Evolutionary conservation across 2,113 vertebrate species (phyloP).

Genomic region (Zosterops pallidus): DNA sequence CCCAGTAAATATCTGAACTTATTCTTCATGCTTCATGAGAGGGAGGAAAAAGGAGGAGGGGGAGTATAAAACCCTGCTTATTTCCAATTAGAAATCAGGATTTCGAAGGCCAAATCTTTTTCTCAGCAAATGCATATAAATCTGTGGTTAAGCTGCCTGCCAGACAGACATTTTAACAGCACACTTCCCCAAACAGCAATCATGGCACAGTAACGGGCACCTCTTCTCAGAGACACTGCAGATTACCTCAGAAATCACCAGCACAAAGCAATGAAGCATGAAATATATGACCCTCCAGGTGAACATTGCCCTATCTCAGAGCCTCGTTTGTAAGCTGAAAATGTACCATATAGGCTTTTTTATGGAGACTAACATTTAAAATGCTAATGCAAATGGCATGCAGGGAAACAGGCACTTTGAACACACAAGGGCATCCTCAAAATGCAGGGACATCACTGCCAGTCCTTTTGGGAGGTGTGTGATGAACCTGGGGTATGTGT

Average conservation of each 20-base stretch:
- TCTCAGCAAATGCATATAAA: not conserved
- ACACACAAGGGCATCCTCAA: not conserved
- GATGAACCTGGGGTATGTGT: fast-evolving
- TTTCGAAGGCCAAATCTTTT: not conserved
- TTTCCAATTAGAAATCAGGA: not conserved
- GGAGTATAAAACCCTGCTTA: not conserved
- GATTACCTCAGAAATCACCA: not conserved
- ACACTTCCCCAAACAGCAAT: not conserved
- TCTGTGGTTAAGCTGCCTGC: not conserved
- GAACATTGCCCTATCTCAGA: not conserved
- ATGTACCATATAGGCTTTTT: not conserved
- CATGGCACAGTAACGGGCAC: not conserved
- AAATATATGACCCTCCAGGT: not conserved
- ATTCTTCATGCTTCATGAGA: not conserved
- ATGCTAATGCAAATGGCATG: not conserved
- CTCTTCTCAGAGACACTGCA: not conserved
- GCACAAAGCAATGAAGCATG: not conserved
- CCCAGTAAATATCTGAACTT: not conserved
- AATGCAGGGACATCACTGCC: not conserved
- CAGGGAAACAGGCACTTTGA: not conserved
- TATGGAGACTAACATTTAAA: not conserved
- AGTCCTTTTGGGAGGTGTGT: not conserved
- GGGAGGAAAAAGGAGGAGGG: fast-evolving
- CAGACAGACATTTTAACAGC: not conserved
- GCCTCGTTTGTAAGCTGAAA: not conserved